Evolutionary conservation across 2,797 vertebrate species (phyloP).

Genomic region (Neoniphon sammara): DNA sequence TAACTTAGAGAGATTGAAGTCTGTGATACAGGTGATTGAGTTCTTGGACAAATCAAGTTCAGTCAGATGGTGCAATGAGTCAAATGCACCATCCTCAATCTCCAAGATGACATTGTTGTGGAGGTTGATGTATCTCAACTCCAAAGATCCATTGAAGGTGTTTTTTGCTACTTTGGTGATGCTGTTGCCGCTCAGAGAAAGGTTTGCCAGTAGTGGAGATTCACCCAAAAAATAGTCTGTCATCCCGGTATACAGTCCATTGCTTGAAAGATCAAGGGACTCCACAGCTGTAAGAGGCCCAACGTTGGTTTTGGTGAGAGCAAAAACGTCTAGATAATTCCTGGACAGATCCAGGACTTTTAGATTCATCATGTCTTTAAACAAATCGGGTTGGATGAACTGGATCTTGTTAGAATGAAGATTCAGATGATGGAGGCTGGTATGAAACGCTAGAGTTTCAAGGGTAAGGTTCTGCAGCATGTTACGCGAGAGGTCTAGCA

Average conservation of each 20-base stretch:
- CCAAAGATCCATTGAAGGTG: slow-evolving; percentile 83
- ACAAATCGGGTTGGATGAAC: slow-evolving; percentile 87
- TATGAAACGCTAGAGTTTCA: slow-evolving; percentile 80
- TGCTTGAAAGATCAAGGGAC: slow-evolving; percentile 89
- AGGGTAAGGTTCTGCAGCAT: slow-evolving; percentile 86
- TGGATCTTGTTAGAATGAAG: slow-evolving; percentile 89
- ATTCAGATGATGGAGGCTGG: slow-evolving; percentile 83
- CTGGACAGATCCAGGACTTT: slow-evolving; percentile 88
- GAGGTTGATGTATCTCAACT: slow-evolving; percentile 85
- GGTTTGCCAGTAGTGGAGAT: slow-evolving; percentile 83
- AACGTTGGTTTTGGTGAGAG: slow-evolving; percentile 76
- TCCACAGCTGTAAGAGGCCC: slow-evolving; percentile 83
- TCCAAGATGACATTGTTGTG: slow-evolving; percentile 96
- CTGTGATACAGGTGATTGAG: slow-evolving; percentile 93
- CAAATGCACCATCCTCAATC: slow-evolving; percentile 94
- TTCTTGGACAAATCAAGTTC: slow-evolving; percentile 94
- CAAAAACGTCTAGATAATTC: slow-evolving; percentile 86
- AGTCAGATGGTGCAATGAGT: slow-evolving; percentile 81
- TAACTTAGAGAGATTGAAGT: slow-evolving; percentile 91
- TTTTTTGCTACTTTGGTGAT: slow-evolving; percentile 86
- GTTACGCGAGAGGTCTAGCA: slow-evolving; percentile 91
- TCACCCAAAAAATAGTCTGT: slow-evolving; percentile 86
- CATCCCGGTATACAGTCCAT: slow-evolving; percentile 91
- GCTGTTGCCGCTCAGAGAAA: slow-evolving; percentile 91
- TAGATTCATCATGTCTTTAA: slow-evolving; percentile 83